These are phyloP conservation scores for Ectobius pallidus DNA, from an alignment of 2,888 invertebrate genomes.

Conservation along the genomic window DNA sequence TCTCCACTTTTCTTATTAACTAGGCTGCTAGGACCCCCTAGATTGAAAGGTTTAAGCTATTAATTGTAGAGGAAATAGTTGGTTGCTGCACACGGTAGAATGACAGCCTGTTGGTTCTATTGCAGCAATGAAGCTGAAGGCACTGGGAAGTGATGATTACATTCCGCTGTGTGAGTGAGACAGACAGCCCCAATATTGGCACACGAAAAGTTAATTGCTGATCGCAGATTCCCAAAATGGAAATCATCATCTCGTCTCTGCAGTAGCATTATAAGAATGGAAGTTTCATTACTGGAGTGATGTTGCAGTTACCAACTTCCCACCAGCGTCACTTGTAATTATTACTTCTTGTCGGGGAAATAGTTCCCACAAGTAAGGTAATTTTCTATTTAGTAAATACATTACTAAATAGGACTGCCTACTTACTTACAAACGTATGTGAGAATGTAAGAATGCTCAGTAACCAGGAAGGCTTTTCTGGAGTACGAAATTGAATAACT, in stretches of 20 bases:
- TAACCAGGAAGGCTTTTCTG: no score
- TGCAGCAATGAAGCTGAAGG: slow-evolving; percentile 8
- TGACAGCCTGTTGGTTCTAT: slow-evolving; percentile 13
- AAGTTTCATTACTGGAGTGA: slow-evolving; percentile 36
- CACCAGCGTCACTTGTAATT: background rate
- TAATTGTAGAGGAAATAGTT: no score
- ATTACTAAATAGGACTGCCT: no score
- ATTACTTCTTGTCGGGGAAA: background rate
- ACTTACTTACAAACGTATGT: no score
- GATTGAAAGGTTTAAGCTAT: no score
- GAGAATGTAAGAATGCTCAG: no score
- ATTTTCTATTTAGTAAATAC: no score
- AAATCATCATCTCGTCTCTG: slow-evolving; percentile 29
- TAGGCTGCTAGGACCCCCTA: no score
- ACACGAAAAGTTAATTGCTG: slow-evolving; percentile 35
- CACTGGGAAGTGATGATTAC: slow-evolving; percentile 14
- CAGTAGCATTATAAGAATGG: slow-evolving; percentile 24
- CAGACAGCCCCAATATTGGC: background rate
- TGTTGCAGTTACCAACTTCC: slow-evolving; percentile 15
- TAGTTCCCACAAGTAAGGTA: background rate
- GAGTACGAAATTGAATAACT: no score
- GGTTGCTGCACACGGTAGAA: no score
- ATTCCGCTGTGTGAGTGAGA: slow-evolving; percentile 16
- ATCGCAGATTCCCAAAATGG: slow-evolving; percentile 37
- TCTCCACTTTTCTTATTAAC: no score